These are phyloP conservation scores for Ceratotherium simum DNA, from an alignment of 2,113 vertebrate genomes.

Conservation along the genomic window DNA sequence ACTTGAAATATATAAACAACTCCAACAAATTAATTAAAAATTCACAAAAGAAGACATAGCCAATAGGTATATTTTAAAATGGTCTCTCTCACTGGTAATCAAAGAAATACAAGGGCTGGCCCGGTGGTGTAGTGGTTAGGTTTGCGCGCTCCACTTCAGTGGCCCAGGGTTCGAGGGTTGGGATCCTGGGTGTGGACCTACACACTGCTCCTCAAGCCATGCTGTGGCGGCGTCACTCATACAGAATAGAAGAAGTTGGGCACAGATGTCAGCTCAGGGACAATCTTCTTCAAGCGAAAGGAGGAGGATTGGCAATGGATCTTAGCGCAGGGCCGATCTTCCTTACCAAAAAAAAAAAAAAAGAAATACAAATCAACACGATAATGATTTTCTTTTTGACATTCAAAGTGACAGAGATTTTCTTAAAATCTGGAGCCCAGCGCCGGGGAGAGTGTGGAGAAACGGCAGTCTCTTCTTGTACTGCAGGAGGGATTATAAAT, in stretches of 20 bases:
- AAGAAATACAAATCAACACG: neutral
- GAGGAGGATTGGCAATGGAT: too few species aligned
- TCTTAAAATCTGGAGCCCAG: neutral
- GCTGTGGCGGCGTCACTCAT: too few species aligned
- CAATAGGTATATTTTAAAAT: neutral
- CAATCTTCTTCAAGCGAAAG: too few species aligned
- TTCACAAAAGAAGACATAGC: neutral
- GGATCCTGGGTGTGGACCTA: too few species aligned
- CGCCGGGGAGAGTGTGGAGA: neutral
- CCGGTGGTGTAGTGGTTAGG: too few species aligned
- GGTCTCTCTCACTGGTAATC: neutral
- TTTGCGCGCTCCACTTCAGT: too few species aligned
- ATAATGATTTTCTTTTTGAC: neutral
- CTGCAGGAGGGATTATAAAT: neutral
- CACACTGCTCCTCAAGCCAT: too few species aligned
- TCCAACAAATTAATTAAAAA: conserved; percentile 22
- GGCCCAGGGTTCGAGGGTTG: too few species aligned
- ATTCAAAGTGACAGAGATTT: neutral
- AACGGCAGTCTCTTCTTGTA: neutral
- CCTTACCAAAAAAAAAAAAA: too few species aligned
- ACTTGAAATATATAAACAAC: neutral
- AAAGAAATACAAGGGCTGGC: neutral
- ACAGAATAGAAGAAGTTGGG: too few species aligned
- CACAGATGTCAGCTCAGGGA: too few species aligned
- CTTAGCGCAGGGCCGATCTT: too few species aligned